Evolutionary conservation across 2,888 invertebrate species (phyloP).

Genomic region (Trachelus tabidus): DNA sequence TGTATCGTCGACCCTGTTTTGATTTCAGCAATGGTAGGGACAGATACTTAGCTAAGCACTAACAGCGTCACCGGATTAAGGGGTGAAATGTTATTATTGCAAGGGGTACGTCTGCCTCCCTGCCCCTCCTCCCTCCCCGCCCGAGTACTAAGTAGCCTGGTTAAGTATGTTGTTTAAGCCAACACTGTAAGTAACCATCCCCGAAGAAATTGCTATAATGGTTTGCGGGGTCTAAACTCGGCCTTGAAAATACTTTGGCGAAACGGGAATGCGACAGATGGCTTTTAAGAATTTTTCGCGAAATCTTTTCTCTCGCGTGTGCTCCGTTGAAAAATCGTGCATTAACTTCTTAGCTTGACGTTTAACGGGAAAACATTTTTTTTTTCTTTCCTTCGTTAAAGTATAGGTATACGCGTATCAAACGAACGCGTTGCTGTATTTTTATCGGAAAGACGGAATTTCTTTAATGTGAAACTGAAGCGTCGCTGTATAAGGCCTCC

Average conservation of each 20-base stretch:
- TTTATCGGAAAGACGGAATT: not conserved
- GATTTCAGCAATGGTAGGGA: constrained; percentile 45
- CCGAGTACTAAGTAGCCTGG: constrained; percentile 62
- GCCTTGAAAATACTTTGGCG: constrained; percentile 25
- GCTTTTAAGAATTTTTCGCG: constrained; percentile 22
- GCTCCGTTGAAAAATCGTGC: not conserved
- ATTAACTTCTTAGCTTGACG: not conserved
- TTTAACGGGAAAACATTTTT: not conserved
- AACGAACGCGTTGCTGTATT: not conserved
- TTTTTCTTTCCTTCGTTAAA: not conserved
- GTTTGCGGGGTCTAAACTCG: constrained; percentile 24
- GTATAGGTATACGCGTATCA: not conserved
- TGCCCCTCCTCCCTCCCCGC: constrained; percentile 13
- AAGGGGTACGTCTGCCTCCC: constrained; percentile 57
- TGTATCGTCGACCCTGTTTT: constrained; percentile 53
- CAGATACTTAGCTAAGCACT: constrained; percentile 62
- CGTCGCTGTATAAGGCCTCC: constrained; percentile 45
- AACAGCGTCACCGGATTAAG: constrained; percentile 60
- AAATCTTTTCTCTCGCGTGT: not conserved
- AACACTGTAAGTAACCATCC: constrained; percentile 63
- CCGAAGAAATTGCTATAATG: constrained; percentile 48
- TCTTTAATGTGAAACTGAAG: constrained; percentile 50
- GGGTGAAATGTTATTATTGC: constrained; percentile 65
- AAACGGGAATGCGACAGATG: constrained; percentile 27
- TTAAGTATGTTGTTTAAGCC: constrained; percentile 66